A percentile compares a stretch with the other conserved stretches of the same genome.
These are phyloP conservation scores for Corythornis cristatus DNA, from an alignment of 2,113 vertebrate species.

Conservation along the genomic window DNA sequence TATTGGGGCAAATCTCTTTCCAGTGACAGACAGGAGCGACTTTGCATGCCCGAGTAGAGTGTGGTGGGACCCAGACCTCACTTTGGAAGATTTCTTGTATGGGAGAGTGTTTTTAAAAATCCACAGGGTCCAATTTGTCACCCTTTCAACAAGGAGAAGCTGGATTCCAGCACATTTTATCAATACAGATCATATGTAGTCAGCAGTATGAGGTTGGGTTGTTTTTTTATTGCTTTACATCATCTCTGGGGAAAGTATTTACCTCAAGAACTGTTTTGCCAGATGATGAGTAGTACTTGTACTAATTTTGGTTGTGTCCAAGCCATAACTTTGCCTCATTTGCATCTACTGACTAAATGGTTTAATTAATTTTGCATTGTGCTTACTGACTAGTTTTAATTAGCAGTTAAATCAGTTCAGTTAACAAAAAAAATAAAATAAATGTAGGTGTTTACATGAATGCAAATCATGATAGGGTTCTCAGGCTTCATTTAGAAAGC, in stretches of 20 bases:
- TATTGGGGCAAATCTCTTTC: not conserved
- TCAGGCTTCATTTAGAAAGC: conserved; percentile 58
- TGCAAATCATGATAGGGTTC: conserved; percentile 73
- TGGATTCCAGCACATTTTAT: conserved; percentile 51
- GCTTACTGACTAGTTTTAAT: conserved; percentile 83
- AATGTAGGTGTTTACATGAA: conserved; percentile 77
- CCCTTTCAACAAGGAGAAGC: conserved; percentile 26
- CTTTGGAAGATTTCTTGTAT: not conserved
- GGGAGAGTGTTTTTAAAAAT: conserved; percentile 35
- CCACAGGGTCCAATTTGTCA: not conserved
- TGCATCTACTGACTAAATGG: conserved; percentile 76
- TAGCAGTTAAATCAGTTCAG: conserved; percentile 82
- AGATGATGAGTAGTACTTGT: conserved; percentile 61
- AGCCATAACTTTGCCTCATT: conserved; percentile 70
- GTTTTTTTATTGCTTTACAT: conserved; percentile 26
- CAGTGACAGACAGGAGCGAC: not conserved
- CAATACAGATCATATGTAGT: conserved; percentile 58
- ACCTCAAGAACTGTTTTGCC: conserved; percentile 58
- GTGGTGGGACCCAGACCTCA: not conserved
- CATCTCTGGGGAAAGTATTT: conserved; percentile 52
- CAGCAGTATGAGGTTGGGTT: conserved; percentile 19
- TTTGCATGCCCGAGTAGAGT: not conserved
- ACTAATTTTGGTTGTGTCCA: conserved; percentile 71
- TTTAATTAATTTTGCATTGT: conserved; percentile 83
- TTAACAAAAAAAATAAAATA: conserved; percentile 58